Evolutionary conservation across 2,888 invertebrate genomes (phyloP).

Genomic region (Himalopsyche japonica): DNA sequence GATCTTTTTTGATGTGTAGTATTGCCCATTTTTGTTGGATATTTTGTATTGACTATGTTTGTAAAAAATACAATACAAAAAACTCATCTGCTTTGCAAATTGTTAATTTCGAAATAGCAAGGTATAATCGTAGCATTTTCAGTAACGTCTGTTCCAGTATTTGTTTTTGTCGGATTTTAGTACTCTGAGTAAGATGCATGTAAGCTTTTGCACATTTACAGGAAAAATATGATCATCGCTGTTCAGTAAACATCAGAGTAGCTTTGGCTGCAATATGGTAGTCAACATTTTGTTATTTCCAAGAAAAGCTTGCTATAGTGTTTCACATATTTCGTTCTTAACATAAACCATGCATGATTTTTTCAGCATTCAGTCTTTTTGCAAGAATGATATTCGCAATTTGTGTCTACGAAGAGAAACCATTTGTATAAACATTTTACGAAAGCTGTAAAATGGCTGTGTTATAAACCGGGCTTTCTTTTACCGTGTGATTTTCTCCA

Average conservation of each 20-base stretch:
- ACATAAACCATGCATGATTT: slow-evolving; percentile 26
- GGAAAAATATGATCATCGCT: not conserved
- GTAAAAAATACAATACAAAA: too few relatives aligned
- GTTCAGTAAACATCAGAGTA: not conserved
- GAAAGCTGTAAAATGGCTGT: slow-evolving; percentile 29
- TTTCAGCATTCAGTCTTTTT: slow-evolving; percentile 9
- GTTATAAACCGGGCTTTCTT: slow-evolving; percentile 26
- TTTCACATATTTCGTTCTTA: slow-evolving; percentile 3
- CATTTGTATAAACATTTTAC: slow-evolving; percentile 32
- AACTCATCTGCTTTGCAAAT: too few relatives aligned
- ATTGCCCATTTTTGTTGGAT: too few relatives aligned
- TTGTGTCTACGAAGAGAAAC: slow-evolving; percentile 8
- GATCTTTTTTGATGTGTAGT: too few relatives aligned
- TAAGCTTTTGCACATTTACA: not conserved
- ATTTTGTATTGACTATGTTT: too few relatives aligned
- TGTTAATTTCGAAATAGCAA: too few relatives aligned
- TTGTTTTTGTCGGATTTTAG: too few relatives aligned
- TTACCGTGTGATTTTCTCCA: not conserved
- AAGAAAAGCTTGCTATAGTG: slow-evolving; percentile 1
- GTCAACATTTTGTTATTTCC: not conserved
- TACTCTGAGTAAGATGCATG: not conserved
- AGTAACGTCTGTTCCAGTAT: too few relatives aligned
- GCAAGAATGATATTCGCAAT: slow-evolving; percentile 7
- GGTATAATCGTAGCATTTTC: too few relatives aligned
- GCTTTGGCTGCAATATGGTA: not conserved